Evolutionary conservation across 2,113 vertebrate genomes (phyloP), one percentile per base, ranked within the genome.

Genomic region (Stegastes partitus): DNA sequence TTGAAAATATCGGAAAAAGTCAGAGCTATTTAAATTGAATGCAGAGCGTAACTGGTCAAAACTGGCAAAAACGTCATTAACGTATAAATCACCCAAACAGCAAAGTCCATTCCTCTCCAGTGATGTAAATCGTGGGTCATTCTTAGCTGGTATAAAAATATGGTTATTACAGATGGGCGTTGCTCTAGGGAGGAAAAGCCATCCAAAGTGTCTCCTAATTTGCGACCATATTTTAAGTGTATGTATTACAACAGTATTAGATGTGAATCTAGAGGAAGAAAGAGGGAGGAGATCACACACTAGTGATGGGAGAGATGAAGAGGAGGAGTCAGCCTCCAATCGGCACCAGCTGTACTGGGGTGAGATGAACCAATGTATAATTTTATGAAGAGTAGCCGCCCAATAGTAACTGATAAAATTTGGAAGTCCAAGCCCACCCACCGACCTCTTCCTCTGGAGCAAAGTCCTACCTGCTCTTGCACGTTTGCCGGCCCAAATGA

Each of bases 161-260:
- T 63, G 21, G 8, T 63, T 44, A 2, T 63, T 63, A 25, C 37
- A 63, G 14, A 63, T 44, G n/a, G 59, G 59, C 3, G 39, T 63
- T 19, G 59, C 22, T 45, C 15, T 4, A 23, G 59, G 59, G 2
- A 45, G 39, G 39, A 22, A 25, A 16, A 63, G 39, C 37, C n/a
- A 42, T 1, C 58, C 58, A 61, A 61, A 39, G 21, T 61, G 58
- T 1, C 11, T 34, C 15, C 58, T 39, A n/a, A 61, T 61, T 42
- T 61, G 58, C 21, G 19, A 1, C 57, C 57, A 21, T 3, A 22
- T 42, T 8, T 61, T 39, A 1, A 61, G 21, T 7, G 58, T 61
- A 15, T 1, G 5, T 3, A 42, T 16, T 2, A 61, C 58, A 5
- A 42, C 21, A 1, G 11, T 2, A 16, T 61, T 42, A 42, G n/a